These are phyloP conservation scores for Colinus virginianus DNA, from an alignment of 2,113 vertebrate genomes.

Conservation along the genomic window DNA sequence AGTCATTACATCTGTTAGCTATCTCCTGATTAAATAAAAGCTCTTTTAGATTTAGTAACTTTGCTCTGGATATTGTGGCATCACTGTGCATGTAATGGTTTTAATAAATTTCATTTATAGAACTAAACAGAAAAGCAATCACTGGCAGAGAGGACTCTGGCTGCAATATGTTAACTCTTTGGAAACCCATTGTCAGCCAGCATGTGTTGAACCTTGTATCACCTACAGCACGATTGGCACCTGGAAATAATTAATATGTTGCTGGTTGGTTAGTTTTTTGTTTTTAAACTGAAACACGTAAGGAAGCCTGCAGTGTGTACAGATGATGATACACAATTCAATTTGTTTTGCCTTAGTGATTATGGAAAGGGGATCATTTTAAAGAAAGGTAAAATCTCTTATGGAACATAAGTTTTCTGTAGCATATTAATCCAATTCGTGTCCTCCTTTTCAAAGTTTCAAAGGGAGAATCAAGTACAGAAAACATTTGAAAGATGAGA, in stretches of 20 bases:
- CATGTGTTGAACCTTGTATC: background rate
- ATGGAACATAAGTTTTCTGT: background rate
- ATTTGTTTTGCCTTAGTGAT: background rate
- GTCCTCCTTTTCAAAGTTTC: background rate
- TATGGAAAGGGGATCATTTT: background rate
- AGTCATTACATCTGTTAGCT: slow-evolving; percentile 61
- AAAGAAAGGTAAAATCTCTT: background rate
- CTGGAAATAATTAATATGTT: background rate
- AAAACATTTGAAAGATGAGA: background rate
- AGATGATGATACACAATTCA: background rate
- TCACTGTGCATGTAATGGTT: slow-evolving; percentile 71
- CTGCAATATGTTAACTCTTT: slow-evolving; percentile 62
- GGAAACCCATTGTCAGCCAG: background rate
- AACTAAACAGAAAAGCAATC: slow-evolving; percentile 70
- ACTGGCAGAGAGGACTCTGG: background rate
- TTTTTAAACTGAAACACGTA: background rate
- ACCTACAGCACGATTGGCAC: background rate
- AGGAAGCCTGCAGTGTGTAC: background rate
- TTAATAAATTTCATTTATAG: slow-evolving; percentile 78
- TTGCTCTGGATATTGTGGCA: slow-evolving; percentile 73
- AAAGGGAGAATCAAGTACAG: background rate
- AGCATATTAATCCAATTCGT: background rate
- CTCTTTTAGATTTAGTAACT: slow-evolving; percentile 71
- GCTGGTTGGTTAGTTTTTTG: background rate
- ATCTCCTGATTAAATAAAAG: slow-evolving; percentile 77